Evolutionary conservation across 2,113 vertebrate genomes (phyloP).

Genomic region (Silurus glanis): DNA sequence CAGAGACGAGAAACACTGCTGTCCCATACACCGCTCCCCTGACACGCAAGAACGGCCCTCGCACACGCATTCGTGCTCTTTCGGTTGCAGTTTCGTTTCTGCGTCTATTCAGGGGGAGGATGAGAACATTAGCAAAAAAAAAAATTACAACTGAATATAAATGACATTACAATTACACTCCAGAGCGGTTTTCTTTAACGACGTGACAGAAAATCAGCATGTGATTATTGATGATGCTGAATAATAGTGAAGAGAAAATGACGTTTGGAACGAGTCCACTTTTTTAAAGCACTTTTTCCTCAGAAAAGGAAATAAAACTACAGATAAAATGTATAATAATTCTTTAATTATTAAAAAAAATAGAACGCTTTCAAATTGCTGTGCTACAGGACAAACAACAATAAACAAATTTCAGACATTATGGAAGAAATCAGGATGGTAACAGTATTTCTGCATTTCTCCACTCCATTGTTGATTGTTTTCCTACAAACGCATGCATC

Average conservation of each 20-base stretch:
- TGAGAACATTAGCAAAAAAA: not conserved
- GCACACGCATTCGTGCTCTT: conserved; percentile 89
- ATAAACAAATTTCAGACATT: not conserved
- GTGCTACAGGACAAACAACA: not conserved
- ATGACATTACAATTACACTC: not conserved
- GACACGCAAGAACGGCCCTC: conserved; percentile 88
- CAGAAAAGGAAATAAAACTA: not conserved
- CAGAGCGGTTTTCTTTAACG: not conserved
- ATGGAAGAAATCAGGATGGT: not conserved
- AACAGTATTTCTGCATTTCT: not conserved
- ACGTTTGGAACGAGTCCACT: not conserved
- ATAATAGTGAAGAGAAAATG: not conserved
- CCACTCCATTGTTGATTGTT: not conserved
- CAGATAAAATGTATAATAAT: not conserved
- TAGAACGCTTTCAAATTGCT: not conserved
- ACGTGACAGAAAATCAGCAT: not conserved
- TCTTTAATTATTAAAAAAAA: not conserved
- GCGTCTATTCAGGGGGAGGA: conserved; percentile 70
- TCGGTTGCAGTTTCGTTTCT: conserved; percentile 71
- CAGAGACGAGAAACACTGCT: conserved; percentile 91
- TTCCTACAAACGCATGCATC: not conserved
- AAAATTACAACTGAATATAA: not conserved
- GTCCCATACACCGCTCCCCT: conserved; percentile 85
- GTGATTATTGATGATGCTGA: not conserved
- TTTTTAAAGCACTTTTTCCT: not conserved